Base-by-base conservation (phyloP, 2,797 vertebrate genomes). In the Mastacembelus armatus region DNA sequence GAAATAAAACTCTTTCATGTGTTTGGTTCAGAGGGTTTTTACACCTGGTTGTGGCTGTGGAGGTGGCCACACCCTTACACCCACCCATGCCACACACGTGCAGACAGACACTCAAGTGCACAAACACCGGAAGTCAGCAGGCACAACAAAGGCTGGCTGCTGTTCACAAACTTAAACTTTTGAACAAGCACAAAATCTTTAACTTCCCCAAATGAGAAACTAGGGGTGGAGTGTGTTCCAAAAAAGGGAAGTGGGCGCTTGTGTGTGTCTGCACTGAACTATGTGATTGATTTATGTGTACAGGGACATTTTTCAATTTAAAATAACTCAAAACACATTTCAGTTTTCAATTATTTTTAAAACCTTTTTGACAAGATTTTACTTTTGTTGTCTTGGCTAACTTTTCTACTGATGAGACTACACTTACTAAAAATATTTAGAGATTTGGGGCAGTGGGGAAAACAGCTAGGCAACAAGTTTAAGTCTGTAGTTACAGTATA, bases 11-110 rank as follows among this genome's bases (percentile, higher is more conserved):
- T 49, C 89, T 90, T 90, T 92, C 64, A 91, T 87, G 89, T 89
- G 76, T 87, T 76, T 72, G 74, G 75, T 88, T 90, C 81, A 86
- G 87, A 89, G 80, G 72, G 74, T 86, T 92, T 92, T 87, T 86
- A 91, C 91, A 94, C 92, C 92, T 93, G 91, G 89, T 78, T 87
- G 85, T 68, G 85, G 88, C 83, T 83, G 51, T 21, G 39, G 70
- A 63, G 67, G 66, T 60, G 75, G 84, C 81, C 87, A 87, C 90
- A 75, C 87, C 84, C 86, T 83, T 66, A 63, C 80, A 79, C 78
- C 78, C 80, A 71, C 73, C 45, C 71, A 50, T 76, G 70, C 85
- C 82, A 43, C 80, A 80, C 50, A 66, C 52, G 65, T 32, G 18
- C 74, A 50, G 58, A 38, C 27, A 51, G 44, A 48, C 61, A 48